phyloP scores from a whole-genome alignment of 2,888 invertebrate genomes.

The Drosophila recens region DNA sequence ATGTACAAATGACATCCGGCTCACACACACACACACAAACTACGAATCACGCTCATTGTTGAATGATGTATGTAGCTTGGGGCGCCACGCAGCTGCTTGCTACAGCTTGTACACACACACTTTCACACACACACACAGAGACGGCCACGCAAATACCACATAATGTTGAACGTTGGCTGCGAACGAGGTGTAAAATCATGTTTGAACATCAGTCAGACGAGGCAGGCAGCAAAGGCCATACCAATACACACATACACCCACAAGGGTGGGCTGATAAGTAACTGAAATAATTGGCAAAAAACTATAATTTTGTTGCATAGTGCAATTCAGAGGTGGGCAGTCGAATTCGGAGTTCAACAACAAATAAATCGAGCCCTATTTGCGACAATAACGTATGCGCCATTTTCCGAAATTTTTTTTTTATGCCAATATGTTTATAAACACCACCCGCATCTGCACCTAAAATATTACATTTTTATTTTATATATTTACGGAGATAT shows the following conservation, averaged over 20 bases:
- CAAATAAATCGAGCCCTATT: no score
- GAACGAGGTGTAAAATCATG: slow-evolving; percentile 73
- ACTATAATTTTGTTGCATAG: neutral
- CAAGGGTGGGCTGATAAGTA: neutral
- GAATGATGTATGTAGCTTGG: slow-evolving; percentile 69
- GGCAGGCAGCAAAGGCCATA: slow-evolving; percentile 31
- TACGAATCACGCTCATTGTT: slow-evolving; percentile 49
- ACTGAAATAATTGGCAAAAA: neutral
- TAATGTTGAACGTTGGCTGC: slow-evolving; percentile 35
- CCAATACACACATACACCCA: neutral
- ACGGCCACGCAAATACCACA: slow-evolving; percentile 37
- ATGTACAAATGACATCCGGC: slow-evolving; percentile 72
- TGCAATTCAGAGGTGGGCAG: neutral
- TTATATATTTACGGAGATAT: no score
- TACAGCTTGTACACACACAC: slow-evolving; percentile 19
- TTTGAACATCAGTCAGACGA: slow-evolving; percentile 47
- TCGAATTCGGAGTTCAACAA: no score
- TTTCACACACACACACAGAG: slow-evolving; percentile 6
- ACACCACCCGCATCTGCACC: no score
- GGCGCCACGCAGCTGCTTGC: slow-evolving; percentile 50
- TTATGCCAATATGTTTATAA: no score
- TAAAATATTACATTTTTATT: no score
- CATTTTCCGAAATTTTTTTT: no score
- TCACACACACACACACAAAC: slow-evolving; percentile 9
- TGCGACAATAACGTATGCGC: no score